Base-by-base conservation (phyloP, 2,888 invertebrate genomes). In the Lasioglossum pauxillum region DNA sequence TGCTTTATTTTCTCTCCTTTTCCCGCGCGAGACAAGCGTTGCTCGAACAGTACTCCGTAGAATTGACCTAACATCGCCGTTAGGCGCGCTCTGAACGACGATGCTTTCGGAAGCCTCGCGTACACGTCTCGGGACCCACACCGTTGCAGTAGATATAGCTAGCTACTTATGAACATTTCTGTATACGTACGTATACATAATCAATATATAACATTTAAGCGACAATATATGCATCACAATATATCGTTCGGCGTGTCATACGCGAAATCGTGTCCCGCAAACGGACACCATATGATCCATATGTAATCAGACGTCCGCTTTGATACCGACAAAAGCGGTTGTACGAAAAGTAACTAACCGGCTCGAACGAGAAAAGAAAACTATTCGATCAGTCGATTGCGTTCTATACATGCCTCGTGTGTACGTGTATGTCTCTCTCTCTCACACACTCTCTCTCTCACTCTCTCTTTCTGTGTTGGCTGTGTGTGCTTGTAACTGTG, bases 281-380 rank as follows among this genome's bases (percentile, higher is more conserved):
- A 78, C 72, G 69, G 27, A 71, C 79, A 57, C 57, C 57, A 0
- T 75, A 38, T 57, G 53, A 78, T 83, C 69, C 72, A 53, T 72
- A 41, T 72, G 75, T 35, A 19, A 79, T 73, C 78, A 76, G 78
- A 72, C 38, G 83, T 80, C 87, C 90, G 88, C 89, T 90, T 91
- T 90, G 90, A 87, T 71, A 82, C 79, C 87, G 90, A 90, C 87
- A 91, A 93, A 92, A 92, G 90, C 89, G 89, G 88, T 89, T 86
- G 90, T 90, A 93, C 90, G 88, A 89, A 92, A 90, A 88, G n/a
- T 53, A 88, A 85, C 35, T 73, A 90, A 90, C 79, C 69, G 86
- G 82, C 86, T 85, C 49, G 38, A 73, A 53, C 35, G 67, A 57
- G 44, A 27, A 46, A 53, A 38, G 88, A 73, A 60, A 88, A 82